phyloP scores from a whole-genome alignment of 2,113 vertebrate genomes.

The Hippopotamus amphibius region DNA sequence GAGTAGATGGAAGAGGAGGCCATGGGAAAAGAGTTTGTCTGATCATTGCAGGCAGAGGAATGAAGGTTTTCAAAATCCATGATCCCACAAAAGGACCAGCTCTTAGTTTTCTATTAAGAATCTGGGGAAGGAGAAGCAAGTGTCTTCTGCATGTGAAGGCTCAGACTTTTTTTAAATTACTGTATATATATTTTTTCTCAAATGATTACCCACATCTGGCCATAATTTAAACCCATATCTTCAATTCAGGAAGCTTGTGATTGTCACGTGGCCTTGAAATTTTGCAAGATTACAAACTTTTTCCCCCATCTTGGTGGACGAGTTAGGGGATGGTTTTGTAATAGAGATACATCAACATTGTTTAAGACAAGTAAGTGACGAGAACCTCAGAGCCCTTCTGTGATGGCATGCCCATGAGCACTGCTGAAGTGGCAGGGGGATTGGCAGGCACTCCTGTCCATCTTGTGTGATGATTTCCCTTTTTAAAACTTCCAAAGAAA shows the following conservation, averaged over 20 bases:
- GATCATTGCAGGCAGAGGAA: not conserved
- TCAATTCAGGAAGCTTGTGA: not conserved
- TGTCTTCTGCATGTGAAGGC: not conserved
- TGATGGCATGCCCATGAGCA: rapidly evolving
- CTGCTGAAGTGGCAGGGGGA: not conserved
- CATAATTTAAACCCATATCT: not conserved
- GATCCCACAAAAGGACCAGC: not conserved
- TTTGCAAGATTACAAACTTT: not conserved
- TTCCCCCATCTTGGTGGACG: not conserved
- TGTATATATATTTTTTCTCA: not conserved
- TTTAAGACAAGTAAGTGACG: not conserved
- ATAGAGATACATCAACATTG: not conserved
- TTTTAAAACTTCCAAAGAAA: not conserved
- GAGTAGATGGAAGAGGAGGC: not conserved
- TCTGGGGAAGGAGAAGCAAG: not conserved
- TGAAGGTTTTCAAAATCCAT: not conserved
- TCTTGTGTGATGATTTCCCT: not conserved
- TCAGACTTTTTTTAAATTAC: not conserved
- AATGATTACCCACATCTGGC: not conserved
- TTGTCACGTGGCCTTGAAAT: not conserved
- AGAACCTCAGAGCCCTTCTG: not conserved
- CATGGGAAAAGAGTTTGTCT: not conserved
- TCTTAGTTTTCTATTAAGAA: not conserved
- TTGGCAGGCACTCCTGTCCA: rapidly evolving
- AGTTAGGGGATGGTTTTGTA: not conserved